Percentiles rank a stretch among this genome's conserved stretches.
Evolutionary conservation across 2,797 vertebrate species (phyloP).

Genomic region (Silurus aristotelis): DNA sequence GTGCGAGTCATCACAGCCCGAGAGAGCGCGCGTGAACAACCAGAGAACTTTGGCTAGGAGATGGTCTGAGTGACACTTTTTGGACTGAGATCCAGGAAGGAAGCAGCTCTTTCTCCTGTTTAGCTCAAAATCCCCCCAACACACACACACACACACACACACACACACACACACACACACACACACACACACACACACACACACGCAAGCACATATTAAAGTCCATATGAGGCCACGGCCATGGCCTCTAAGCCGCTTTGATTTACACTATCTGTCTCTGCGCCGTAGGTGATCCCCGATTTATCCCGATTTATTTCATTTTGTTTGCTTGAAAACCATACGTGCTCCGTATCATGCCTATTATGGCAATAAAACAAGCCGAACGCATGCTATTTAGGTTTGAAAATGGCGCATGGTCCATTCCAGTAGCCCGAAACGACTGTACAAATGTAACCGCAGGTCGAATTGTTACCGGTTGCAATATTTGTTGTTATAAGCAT

Average conservation of each 20-base stretch:
- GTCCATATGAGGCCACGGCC: conserved; percentile 79
- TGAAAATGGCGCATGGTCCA: background rate
- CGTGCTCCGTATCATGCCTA: conserved; percentile 6
- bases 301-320: conserved; percentile 62
- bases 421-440: background rate
- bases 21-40: conserved; percentile 24
- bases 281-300: conserved; percentile 60
- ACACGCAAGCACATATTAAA: conserved; percentile 71
- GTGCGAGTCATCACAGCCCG: background rate
- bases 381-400: conserved; percentile 7
- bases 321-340: conserved; percentile 48
- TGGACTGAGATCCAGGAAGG: conserved; percentile 64
- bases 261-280: conserved; percentile 74
- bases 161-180: conserved; percentile 14
- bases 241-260: conserved; percentile 80
- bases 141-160: conserved; percentile 68
- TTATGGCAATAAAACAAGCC: conserved; percentile 28
- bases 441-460: background rate
- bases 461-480: background rate
- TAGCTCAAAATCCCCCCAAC: conserved; percentile 71
- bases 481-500: background rate
- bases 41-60: conserved; percentile 56
- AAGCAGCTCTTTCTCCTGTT: conserved; percentile 64
- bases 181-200: conserved; percentile 64
- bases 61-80: conserved; percentile 55